Conservation (phyloP, 2,888 invertebrate species). For the Parnassius apollo region DNA sequence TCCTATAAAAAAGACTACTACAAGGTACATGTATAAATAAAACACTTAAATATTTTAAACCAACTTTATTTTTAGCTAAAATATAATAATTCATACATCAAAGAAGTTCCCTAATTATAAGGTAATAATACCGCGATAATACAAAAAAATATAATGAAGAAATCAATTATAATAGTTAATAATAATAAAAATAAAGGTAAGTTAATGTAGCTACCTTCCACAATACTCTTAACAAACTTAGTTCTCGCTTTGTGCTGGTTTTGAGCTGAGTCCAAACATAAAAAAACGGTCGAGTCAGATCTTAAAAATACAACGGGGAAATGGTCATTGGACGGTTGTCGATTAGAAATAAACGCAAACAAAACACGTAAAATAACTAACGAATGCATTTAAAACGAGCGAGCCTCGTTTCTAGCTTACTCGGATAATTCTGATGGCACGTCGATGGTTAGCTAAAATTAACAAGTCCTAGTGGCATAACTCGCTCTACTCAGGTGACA, state of each 20-base stretch:
- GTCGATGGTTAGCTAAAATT: not conserved
- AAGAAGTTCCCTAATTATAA: constrained; percentile 75
- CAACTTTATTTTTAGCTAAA: constrained; percentile 82
- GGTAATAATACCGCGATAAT: constrained; percentile 70
- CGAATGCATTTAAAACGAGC: not conserved
- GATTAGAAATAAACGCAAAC: constrained; percentile 34
- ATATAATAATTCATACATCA: constrained; percentile 81
- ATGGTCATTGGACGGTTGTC: constrained; percentile 69
- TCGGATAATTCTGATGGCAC: not conserved
- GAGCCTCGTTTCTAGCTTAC: not conserved
- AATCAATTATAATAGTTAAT: constrained; percentile 37
- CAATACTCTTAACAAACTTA: constrained; percentile 44
- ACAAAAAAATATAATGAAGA: constrained; percentile 44
- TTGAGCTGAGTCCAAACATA: constrained; percentile 38
- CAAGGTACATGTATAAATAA: constrained; percentile 41
- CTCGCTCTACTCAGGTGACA: not conserved
- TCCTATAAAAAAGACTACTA: too few relatives aligned
- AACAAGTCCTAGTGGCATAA: not conserved
- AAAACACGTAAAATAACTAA: constrained; percentile 18
- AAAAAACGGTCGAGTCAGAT: constrained; percentile 42
- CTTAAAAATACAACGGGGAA: constrained; percentile 47
- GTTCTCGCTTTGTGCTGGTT: constrained; percentile 47
- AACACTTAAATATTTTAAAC: constrained; percentile 69
- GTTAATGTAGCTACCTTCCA: constrained; percentile 57
- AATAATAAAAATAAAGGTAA: constrained; percentile 31